Evolutionary conservation across 2,113 vertebrate species (phyloP).

Genomic region (Rhodinocichla rosea): DNA sequence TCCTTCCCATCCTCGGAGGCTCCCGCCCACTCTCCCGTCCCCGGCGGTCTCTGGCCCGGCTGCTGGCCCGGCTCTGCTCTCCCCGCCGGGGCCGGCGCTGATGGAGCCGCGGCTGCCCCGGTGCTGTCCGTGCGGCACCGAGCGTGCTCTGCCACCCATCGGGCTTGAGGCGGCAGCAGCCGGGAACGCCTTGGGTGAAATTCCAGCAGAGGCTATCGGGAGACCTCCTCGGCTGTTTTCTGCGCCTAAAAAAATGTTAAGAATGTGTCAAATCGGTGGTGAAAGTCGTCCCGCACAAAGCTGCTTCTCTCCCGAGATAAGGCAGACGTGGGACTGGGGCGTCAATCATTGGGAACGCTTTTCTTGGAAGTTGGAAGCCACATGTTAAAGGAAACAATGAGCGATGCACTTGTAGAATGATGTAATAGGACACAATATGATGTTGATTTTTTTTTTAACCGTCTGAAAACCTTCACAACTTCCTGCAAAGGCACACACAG

Average conservation of each 20-base stretch:
- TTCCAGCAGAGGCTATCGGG: not conserved
- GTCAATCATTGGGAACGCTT: not conserved
- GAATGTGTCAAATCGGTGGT: not conserved
- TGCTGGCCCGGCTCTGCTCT: too few species aligned
- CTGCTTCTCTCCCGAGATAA: not conserved
- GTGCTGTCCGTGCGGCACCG: accelerated
- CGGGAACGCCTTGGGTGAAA: not conserved
- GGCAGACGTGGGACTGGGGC: not conserved
- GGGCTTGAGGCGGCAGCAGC: not conserved
- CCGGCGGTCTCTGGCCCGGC: too few species aligned
- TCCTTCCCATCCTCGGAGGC: too few species aligned
- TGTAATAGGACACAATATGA: not conserved
- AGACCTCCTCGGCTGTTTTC: not conserved
- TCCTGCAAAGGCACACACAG: not conserved
- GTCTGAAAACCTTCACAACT: not conserved
- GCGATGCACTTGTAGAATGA: not conserved
- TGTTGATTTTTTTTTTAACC: not conserved
- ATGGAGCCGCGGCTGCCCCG: accelerated
- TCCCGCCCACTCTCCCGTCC: accelerated
- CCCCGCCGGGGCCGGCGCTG: too few species aligned
- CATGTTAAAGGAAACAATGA: not conserved
- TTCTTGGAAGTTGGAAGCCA: not conserved
- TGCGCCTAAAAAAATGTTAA: not conserved
- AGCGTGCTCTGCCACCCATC: accelerated
- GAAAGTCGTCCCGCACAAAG: not conserved